These are phyloP conservation scores for Cepaea nemoralis DNA, from an alignment of 1,140 invertebrate genomes.

Conservation along the genomic window DNA sequence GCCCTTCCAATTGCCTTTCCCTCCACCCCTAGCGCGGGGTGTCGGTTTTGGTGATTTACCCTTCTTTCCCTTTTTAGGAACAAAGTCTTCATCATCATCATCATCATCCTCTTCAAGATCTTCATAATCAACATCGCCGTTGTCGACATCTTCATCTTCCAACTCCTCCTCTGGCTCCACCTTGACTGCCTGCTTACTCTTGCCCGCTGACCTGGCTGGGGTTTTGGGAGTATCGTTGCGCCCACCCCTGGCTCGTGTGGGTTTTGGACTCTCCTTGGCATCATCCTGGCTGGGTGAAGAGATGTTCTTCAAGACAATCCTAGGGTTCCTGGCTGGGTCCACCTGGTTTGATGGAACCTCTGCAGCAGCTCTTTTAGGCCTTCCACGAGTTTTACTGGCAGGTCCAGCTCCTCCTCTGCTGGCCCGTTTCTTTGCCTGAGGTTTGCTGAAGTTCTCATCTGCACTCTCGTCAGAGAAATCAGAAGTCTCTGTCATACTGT, in stretches of 20 bases:
- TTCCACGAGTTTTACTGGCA: not conserved
- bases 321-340: slow-evolving; percentile 16
- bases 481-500: too few relatives aligned
- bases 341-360: slow-evolving; percentile 3
- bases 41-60: not conserved
- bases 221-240: too few relatives aligned
- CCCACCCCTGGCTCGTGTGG: not conserved
- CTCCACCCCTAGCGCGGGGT: not conserved
- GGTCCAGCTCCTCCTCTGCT: not conserved
- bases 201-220: not conserved
- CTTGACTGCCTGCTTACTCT: not conserved
- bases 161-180: not conserved
- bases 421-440: not conserved
- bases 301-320: too few relatives aligned
- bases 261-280: not conserved
- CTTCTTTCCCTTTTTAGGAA: slow-evolving; percentile 17
- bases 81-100: slow-evolving; percentile 30
- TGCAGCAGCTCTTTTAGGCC: not conserved
- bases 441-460: not conserved
- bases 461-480: too few relatives aligned
- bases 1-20: too few relatives aligned
- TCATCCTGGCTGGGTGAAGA: too few relatives aligned
- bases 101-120: too few relatives aligned
- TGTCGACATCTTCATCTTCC: too few relatives aligned
- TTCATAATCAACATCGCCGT: too few relatives aligned